Evolutionary conservation across 2,113 vertebrate genomes (phyloP).

Genomic region (Dendrocopos noguchii): DNA sequence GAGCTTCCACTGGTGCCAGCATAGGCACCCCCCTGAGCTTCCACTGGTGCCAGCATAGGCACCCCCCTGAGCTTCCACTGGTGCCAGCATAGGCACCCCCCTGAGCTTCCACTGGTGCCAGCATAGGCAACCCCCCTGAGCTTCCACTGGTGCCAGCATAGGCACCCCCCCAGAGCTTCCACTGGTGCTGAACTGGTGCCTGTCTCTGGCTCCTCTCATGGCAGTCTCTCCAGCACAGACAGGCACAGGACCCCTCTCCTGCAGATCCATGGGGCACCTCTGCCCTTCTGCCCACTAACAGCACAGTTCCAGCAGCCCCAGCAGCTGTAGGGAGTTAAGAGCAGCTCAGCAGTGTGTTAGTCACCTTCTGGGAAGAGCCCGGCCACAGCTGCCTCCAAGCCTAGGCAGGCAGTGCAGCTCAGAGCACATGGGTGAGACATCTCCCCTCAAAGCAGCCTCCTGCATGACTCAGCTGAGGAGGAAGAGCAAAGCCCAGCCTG

Average conservation of each 20-base stretch:
- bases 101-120: too few relatives aligned
- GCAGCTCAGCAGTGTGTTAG: neutral
- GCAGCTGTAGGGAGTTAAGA: neutral
- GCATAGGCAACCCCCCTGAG: too few relatives aligned
- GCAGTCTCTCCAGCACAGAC: neutral
- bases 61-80: too few relatives aligned
- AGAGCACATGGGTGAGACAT: neutral
- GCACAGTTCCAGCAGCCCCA: neutral
- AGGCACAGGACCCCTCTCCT: neutral
- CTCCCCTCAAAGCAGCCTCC: neutral
- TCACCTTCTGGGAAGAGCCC: neutral
- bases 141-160: too few relatives aligned
- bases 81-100: too few relatives aligned
- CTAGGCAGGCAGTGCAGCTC: conserved; percentile 35
- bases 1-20: too few relatives aligned
- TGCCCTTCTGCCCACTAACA: neutral
- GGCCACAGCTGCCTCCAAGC: conserved; percentile 21
- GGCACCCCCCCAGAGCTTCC: neutral
- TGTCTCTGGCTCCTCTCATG: neutral
- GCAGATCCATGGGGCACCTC: neutral
- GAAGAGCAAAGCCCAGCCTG: conserved; percentile 26
- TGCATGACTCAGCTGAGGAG: neutral
- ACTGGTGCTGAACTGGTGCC: neutral
- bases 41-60: too few relatives aligned
- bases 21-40: too few relatives aligned